Percentiles rank a stretch among this genome's conserved stretches.
Evolutionary conservation across 2,797 vertebrate species (phyloP).

Genomic region (Erpetoichthys calabaricus): DNA sequence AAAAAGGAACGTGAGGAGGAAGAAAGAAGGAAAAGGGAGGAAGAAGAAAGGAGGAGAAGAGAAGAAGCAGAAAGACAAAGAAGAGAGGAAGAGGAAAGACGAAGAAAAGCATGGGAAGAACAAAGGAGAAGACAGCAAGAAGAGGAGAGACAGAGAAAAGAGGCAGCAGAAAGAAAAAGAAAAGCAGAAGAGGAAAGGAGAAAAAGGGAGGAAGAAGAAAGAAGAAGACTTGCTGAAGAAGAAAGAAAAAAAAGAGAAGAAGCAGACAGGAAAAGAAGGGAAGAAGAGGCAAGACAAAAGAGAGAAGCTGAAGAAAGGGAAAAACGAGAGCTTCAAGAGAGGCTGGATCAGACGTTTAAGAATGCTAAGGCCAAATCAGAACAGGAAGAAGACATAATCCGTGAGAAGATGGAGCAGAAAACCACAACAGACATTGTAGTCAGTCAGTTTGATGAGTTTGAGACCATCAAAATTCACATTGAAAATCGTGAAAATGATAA

Average conservation of each 20-base stretch:
- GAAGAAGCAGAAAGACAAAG: background rate
- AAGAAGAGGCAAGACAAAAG: background rate
- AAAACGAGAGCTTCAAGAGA: too few relatives aligned
- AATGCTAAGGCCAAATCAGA: background rate
- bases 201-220: too few relatives aligned
- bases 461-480: too few relatives aligned
- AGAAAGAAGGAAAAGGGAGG: slow-evolving; percentile 2
- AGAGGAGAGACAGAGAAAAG: background rate
- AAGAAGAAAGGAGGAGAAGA: background rate
- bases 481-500: too few relatives aligned
- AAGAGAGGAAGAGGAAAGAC: slow-evolving; percentile 2
- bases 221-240: background rate
- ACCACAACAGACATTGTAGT: too few relatives aligned
- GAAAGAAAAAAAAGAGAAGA: background rate
- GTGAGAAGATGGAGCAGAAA: too few relatives aligned
- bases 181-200: background rate
- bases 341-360: too few relatives aligned
- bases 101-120: slow-evolving; percentile 1
- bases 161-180: background rate
- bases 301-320: too few relatives aligned
- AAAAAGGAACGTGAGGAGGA: background rate
- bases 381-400: background rate
- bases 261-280: background rate
- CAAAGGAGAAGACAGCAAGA: background rate
- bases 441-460: too few relatives aligned